phyloP scores from a whole-genome alignment of 1,140 invertebrate genomes.

The Anastrepha obliqua region DNA sequence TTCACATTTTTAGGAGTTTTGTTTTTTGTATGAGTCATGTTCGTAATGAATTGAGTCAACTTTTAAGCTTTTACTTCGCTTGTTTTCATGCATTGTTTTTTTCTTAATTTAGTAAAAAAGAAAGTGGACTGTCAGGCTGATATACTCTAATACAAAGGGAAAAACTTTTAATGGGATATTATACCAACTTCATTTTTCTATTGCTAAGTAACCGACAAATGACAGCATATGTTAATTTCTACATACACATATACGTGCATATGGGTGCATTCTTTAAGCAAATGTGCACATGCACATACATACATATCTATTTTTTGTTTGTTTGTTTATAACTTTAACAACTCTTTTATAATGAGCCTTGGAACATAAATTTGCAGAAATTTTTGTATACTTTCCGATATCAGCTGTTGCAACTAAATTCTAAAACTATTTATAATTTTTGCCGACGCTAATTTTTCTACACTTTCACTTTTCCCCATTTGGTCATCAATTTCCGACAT shows the following conservation, averaged over 20 bases:
- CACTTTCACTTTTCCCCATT: no score
- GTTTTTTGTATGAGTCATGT: constrained; percentile 20
- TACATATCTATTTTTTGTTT: no score
- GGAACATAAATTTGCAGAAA: no score
- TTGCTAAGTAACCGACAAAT: background rate
- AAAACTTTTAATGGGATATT: constrained; percentile 42
- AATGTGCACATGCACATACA: no score
- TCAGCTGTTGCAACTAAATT: no score
- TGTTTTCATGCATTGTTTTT: background rate
- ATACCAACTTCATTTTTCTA: constrained; percentile 9
- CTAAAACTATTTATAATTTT: no score
- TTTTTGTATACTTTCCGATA: no score
- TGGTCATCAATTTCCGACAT: no score
- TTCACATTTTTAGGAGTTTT: background rate
- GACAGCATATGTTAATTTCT: background rate
- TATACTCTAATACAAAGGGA: background rate
- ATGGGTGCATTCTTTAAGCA: background rate
- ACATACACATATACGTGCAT: background rate
- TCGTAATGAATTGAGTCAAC: constrained; percentile 39
- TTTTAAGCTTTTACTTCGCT: constrained; percentile 17
- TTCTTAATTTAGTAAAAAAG: background rate
- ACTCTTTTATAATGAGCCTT: no score
- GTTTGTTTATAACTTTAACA: no score
- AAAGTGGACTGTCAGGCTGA: constrained; percentile 33
- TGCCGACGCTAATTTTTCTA: no score